Evolutionary conservation across 2,113 vertebrate species (phyloP), one percentile per base, ranked within the genome.

Genomic region (Pterophyllum scalare): DNA sequence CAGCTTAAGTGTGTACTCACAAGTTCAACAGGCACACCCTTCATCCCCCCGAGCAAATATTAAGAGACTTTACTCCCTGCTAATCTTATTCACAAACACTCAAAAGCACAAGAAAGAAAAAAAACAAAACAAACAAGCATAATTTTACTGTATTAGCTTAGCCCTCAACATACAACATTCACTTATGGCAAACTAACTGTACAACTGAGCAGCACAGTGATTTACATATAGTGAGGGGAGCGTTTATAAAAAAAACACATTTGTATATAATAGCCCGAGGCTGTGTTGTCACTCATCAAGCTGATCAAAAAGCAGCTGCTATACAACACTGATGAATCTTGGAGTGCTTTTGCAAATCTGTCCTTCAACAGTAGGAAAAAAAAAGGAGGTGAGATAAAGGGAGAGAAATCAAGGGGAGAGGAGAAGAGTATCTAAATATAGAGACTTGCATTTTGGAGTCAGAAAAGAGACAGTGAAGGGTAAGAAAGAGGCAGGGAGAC

Each of bases 361-460:
- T 94, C 93, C 92, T 94, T 95, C 93, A 93, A 91, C 35, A 6
- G 83, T n/a, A 65, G 62, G 60, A 61, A 87, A 75, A 84, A 83
- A 92, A 87, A 85, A 87, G 76, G 87, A 89, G 87, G 85, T 90
- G 83, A 92, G 91, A 94, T 94, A 91, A 94, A 95, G 91, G 88
- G 79, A 91, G 79, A 86, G 81, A 82, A 92, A 93, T 93, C 90
- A 94, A 94, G 91, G 87, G 88, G 90, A 93, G 92, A 92, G 90
- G 83, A 93, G 87, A 90, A 87, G 88, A 92, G 87, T 82, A 87
- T 91, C 94, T 95, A 95, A 94, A 95, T 94, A 92, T 94, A 94
- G 94, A 89, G 84, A 74, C 87, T 90, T 74, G 40, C 83, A 85
- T 92, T 94, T 90, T 88, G 85, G 88, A 94, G 88, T 93, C 89